These are phyloP conservation scores for Sebastes schlegelii DNA, from an alignment of 2,113 vertebrate species.

Conservation along the genomic window DNA sequence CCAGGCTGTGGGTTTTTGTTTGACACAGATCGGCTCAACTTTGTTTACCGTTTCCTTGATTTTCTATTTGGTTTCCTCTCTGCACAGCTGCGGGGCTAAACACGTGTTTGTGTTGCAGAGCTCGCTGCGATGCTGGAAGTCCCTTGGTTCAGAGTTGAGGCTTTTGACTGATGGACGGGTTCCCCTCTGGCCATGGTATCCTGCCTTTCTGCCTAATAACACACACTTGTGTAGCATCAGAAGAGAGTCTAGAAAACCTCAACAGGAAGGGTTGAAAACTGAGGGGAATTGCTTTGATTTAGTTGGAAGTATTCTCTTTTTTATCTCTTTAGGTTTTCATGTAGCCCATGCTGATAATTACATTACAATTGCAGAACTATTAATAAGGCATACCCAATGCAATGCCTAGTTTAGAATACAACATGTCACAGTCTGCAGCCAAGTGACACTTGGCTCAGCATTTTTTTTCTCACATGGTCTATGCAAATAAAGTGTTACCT, in stretches of 20 bases:
- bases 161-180: constrained; percentile 71
- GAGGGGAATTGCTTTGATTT: constrained; percentile 52
- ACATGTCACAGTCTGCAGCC: neutral
- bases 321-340: neutral
- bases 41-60: constrained; percentile 71
- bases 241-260: constrained; percentile 45
- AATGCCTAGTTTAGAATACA: neutral
- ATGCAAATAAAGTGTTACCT: constrained; percentile 37
- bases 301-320: neutral
- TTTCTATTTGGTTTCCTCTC: constrained; percentile 70
- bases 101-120: constrained; percentile 65
- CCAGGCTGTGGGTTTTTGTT: constrained; percentile 67
- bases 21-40: constrained; percentile 71
- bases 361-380: constrained; percentile 4
- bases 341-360: neutral
- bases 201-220: constrained; percentile 43
- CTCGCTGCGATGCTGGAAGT: constrained; percentile 54
- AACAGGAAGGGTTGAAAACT: constrained; percentile 40
- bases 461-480: constrained; percentile 14
- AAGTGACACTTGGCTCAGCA: constrained; percentile 37
- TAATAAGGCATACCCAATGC: neutral
- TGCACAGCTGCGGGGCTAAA: constrained; percentile 72
- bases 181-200: constrained; percentile 62
- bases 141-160: constrained; percentile 67
- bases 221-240: constrained; percentile 41